Base-by-base conservation (phyloP, 2,113 vertebrate genomes). In the Gymnogyps californianus region DNA sequence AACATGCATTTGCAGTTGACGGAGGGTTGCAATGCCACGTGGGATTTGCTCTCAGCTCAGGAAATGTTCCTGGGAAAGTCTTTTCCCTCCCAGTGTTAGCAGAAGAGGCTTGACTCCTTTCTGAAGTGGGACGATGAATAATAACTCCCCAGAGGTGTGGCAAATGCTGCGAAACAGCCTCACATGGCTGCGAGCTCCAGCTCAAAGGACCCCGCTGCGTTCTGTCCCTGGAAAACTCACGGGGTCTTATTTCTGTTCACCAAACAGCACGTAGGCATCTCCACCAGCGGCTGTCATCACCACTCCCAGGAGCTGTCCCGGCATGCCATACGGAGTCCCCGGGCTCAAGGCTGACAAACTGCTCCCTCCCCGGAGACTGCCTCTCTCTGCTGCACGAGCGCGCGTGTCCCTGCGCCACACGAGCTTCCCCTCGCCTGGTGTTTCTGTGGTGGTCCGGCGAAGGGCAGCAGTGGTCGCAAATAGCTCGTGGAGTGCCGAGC, bases 51-150 rank as follows among this genome's bases (percentile, higher is more conserved):
- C 14, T 51, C 51, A 51, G 76, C 94, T 76, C 89, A 76, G 88
- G 76, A 95, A 93, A 81, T 13, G 38, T 67, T 79, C 79, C 86
- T 90, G 94, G 89, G 88, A 87, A 92, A 91, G 76, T 71, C 71
- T 83, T 89, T 92, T 70, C 72, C 64, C 71, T 84, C 76, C 16
- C 72, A 71, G 46, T 6, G 12, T 29, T 67, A 65, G 55, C 44
- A 67, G 82, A 57, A 90, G 83, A 78, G 88, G 25, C 54, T 40
- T 6, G 2, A 49, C 44, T 65, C 70, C 66, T 24, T 71, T 64
- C 47, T 44, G 87, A 58, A 59, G 72, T 1, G 15, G 47, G 46
- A 12, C 1, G 1, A 78, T 55, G 89, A 84, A 17, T n/a, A 74
- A 38, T 28, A 84, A 11, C 82, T 93, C 83, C 76, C 93, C 57